Evolutionary conservation across 2,888 invertebrate genomes (phyloP).

Genomic region (Teinopalpus imperialis): DNA sequence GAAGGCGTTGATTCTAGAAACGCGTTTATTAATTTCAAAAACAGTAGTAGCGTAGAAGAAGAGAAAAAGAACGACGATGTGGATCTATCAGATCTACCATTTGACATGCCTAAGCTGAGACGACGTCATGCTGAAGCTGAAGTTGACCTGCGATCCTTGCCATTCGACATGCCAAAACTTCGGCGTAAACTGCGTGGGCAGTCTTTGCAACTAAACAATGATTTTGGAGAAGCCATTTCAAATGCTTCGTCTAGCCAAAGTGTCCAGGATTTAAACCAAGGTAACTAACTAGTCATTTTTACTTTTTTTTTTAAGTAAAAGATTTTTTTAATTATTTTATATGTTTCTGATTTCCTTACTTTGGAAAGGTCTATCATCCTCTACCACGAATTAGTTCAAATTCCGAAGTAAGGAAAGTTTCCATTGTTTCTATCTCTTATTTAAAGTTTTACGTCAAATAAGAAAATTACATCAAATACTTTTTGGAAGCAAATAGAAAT

Average conservation of each 20-base stretch:
- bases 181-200: constrained; percentile 87
- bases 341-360: too few relatives aligned
- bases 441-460: too few relatives aligned
- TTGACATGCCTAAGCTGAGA: constrained; percentile 94
- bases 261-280: constrained; percentile 87
- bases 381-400: too few relatives aligned
- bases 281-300: constrained; percentile 73
- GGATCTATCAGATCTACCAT: constrained; percentile 90
- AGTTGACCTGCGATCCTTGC: constrained; percentile 90
- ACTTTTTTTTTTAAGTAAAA: not conserved
- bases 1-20: constrained; percentile 88
- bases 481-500: constrained; percentile 43
- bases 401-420: too few relatives aligned
- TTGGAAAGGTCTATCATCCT: too few relatives aligned
- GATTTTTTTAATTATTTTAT: constrained; percentile 30
- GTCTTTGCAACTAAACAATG: constrained; percentile 81
- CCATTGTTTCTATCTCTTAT: too few relatives aligned
- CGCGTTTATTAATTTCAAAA: constrained; percentile 83
- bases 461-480: constrained; percentile 47
- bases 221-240: constrained; percentile 87
- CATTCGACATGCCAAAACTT: constrained; percentile 96
- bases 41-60: constrained; percentile 78
- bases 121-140: constrained; percentile 88
- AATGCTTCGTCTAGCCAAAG: constrained; percentile 92
- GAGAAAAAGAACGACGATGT: constrained; percentile 81